Conservation (phyloP, 2,888 invertebrate species). For the Onthophagus sagittarius region DNA sequence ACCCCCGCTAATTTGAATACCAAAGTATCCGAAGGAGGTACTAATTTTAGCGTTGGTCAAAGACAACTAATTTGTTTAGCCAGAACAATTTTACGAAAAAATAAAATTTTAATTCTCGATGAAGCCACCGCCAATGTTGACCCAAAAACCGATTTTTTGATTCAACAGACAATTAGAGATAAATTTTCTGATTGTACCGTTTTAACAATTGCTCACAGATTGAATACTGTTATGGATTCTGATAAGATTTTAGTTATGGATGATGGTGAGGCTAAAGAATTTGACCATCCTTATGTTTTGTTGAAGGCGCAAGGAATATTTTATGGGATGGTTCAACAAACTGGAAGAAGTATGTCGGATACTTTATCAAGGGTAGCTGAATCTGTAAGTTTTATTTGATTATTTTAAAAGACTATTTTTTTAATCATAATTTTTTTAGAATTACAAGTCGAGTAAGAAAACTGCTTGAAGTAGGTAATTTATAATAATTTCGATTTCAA, state of each 20-base stretch:
- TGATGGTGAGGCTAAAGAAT: slow-evolving; percentile 67
- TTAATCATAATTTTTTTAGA: slow-evolving; percentile 12
- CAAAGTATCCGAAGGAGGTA: slow-evolving; percentile 44
- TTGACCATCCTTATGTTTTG: slow-evolving; percentile 67
- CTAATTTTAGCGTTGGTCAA: slow-evolving; percentile 53
- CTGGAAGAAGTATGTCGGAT: slow-evolving; percentile 21
- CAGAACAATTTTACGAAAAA: slow-evolving; percentile 50
- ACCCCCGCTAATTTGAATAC: slow-evolving; percentile 21
- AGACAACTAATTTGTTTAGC: slow-evolving; percentile 54
- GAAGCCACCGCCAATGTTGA: slow-evolving; percentile 56
- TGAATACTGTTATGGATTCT: slow-evolving; percentile 80
- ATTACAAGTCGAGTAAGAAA: slow-evolving; percentile 15
- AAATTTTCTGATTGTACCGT: slow-evolving; percentile 74
- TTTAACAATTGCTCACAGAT: slow-evolving; percentile 74
- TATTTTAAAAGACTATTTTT: not conserved
- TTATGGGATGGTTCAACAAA: slow-evolving; percentile 25
- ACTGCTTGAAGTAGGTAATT: not conserved
- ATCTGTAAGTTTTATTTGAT: slow-evolving; percentile 36
- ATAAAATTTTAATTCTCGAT: slow-evolving; percentile 51
- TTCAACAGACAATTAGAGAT: slow-evolving; percentile 61
- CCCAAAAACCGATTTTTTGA: slow-evolving; percentile 49
- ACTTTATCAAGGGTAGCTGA: slow-evolving; percentile 54
- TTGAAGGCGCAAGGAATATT: slow-evolving; percentile 42
- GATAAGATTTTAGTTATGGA: slow-evolving; percentile 75
- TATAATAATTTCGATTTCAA: not conserved